A percentile compares a stretch with the other conserved stretches of the same genome.
Evolutionary conservation across 2,797 vertebrate genomes (phyloP).

Genomic region (Chiropotes sagulatus): DNA sequence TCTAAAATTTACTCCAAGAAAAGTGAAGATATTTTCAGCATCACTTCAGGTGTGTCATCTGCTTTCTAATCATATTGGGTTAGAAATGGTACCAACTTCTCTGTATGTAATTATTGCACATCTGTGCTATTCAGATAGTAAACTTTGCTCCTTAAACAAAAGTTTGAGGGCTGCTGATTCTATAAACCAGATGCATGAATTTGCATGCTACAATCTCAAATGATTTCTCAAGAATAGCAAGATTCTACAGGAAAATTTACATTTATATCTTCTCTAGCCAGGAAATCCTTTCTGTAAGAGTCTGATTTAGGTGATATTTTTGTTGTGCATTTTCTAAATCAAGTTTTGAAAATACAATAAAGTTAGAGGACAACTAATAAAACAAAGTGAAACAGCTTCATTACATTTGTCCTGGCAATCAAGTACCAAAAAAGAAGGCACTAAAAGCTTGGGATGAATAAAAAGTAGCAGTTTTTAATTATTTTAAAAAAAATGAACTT

Average conservation of each 20-base stretch:
- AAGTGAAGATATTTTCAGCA: neutral
- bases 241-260: neutral
- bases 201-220: neutral
- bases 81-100: neutral
- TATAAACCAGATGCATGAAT: neutral
- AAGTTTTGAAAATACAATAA: neutral
- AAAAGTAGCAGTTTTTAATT: neutral
- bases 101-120: neutral
- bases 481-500: neutral
- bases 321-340: neutral
- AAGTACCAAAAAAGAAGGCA: neutral
- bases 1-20: neutral
- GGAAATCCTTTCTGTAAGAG: neutral
- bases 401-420: neutral
- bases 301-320: neutral
- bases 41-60: neutral
- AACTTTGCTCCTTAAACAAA: neutral
- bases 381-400: neutral
- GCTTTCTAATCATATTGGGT: conserved; percentile 1
- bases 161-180: neutral
- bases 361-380: neutral
- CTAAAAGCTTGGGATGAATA: neutral
- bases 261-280: neutral
- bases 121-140: neutral
- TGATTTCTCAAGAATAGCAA: neutral